Base-by-base conservation (phyloP, 2,888 invertebrate species). In the Xylota segnis region DNA sequence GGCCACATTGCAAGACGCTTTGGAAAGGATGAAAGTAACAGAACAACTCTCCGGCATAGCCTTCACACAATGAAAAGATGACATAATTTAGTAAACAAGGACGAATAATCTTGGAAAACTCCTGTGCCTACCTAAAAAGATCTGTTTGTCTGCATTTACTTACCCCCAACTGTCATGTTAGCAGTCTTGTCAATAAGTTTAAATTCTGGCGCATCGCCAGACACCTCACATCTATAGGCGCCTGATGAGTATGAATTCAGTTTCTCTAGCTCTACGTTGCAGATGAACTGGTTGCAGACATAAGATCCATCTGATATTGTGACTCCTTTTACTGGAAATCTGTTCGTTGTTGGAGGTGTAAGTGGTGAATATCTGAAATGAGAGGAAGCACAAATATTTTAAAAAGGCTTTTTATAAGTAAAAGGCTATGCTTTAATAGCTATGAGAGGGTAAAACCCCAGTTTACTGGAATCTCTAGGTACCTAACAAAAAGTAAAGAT, bases 191-290 rank as follows among this genome's bases (percentile, higher is more conserved):
- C 93, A 72, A 93, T 94, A 87, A 94, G 92, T 88, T 94, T 92
- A 89, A 94, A 94, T 88, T 94, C 93, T 6, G 94, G 94, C 29
- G 94, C 94, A 91, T 95, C 94, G 82, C 94, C 94, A 86, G 94
- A 94, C 58, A 95, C 94, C 90, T 95, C 95, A 89, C 95, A 95
- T 68, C 94, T 92, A 90, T 94, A 95, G 43, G 93, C 93, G 14
- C 95, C 95, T 29, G 91, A 91, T 66, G 92, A 92, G 76, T 90
- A 89, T 83, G 89, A 88, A 79, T 90, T 91, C 37, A 92, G 89
- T 79, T 91, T 90, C 88, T 92, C 91, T 87, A 92, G 88, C 87
- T 92, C 92, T 74, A 92, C 91, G 87, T 91, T 92, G 88, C 92
- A 92, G 86, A 91, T 91, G 89, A 91, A 91, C 90, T 92, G 91